Evolutionary conservation across 2,113 vertebrate species (phyloP).

Genomic region (Dinomys branickii): DNA sequence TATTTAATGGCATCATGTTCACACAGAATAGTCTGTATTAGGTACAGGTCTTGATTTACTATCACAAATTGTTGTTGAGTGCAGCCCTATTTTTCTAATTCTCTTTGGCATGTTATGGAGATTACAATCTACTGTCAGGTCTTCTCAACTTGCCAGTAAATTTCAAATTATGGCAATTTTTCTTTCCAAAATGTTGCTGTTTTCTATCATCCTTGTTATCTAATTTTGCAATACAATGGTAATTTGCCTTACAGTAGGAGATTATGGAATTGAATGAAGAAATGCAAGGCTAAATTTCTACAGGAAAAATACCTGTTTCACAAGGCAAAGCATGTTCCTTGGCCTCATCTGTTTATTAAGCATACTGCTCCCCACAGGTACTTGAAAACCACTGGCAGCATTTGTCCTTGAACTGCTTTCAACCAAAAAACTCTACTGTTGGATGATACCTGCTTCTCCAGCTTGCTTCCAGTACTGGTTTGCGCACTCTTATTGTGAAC

Average conservation of each 20-base stretch:
- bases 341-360: neutral
- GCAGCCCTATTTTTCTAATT: neutral
- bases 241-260: neutral
- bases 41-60: neutral
- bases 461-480: neutral
- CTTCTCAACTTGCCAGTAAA: neutral
- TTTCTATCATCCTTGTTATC: neutral
- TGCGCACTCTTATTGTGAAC: accelerated
- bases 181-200: neutral
- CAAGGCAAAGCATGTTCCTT: neutral
- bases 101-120: neutral
- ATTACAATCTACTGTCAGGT: neutral
- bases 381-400: neutral
- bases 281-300: neutral
- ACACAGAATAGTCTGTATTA: neutral
- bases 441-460: neutral
- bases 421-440: neutral
- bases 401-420: neutral
- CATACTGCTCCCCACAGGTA: neutral
- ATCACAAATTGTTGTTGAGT: neutral
- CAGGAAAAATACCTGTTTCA: neutral
- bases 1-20: neutral
- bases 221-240: neutral
- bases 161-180: neutral
- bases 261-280: neutral